These are phyloP conservation scores for Archivesica marissinica DNA, from an alignment of 1,140 invertebrate genomes.

Conservation along the genomic window DNA sequence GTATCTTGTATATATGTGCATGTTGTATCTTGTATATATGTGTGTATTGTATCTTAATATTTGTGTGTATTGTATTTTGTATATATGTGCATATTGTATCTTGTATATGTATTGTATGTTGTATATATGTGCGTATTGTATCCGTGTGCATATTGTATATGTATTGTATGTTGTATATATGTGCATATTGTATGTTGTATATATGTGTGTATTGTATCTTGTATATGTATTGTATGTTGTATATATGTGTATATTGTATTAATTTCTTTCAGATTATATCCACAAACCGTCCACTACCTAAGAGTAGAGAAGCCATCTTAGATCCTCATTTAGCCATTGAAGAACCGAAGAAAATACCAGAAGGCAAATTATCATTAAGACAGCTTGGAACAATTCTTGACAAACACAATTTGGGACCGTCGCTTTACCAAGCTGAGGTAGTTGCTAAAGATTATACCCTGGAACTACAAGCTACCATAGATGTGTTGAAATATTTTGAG, in stretches of 20 bases:
- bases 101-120: too few species aligned
- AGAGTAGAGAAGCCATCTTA: conserved; percentile 12
- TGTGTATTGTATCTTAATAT: too few species aligned
- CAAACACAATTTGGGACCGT: neutral
- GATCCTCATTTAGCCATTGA: conserved; percentile 29
- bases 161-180: too few species aligned
- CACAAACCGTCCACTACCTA: conserved; percentile 8
- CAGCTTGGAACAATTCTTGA: conserved; percentile 28
- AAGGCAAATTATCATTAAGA: conserved; percentile 42
- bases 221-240: too few species aligned
- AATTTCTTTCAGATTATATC: conserved; percentile 50
- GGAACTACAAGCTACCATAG: conserved; percentile 19
- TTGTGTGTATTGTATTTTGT: too few species aligned
- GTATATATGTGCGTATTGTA: too few species aligned
- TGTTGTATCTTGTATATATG: too few species aligned
- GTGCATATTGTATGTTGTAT: too few species aligned
- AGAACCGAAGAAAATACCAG: conserved; percentile 38
- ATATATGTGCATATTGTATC: too few species aligned
- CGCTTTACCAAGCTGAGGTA: neutral
- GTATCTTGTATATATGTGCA: too few species aligned
- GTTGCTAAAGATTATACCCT: conserved; percentile 59
- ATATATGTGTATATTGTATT: neutral
- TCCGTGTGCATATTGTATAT: too few species aligned
- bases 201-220: too few species aligned
- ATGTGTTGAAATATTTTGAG: conserved; percentile 58